Evolutionary conservation across 2,888 invertebrate species (phyloP), one percentile per base, ranked within the genome.

Genomic region (Lasioglossum oenotherae): DNA sequence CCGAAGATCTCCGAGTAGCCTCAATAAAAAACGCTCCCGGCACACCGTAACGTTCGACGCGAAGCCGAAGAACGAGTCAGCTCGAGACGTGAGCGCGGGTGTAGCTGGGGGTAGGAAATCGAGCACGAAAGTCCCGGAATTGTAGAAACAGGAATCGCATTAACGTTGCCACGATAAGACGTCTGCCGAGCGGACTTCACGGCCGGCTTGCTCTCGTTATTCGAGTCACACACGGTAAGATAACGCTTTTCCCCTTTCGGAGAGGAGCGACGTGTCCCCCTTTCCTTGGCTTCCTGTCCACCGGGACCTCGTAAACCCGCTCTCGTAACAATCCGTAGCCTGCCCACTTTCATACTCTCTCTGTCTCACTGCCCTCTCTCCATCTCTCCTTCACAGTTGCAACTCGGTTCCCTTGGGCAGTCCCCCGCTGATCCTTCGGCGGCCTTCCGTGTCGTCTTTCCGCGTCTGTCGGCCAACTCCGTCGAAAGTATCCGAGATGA

Each of bases 181-280:
- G 87, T 87, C 86, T 72, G 81, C 77, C 77, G 81, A 82, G 79
- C 80, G 81, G 86, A 82, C 90, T 88, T 90, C 84, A 78, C 90
- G 89, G 78, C 78, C 84, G 87, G 85, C 89, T 89, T 76, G 87
- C 89, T 89, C 92, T 92, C 91, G 91, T 93, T 93, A 93, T 93
- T 93, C 93, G 84, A 93, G 93, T 93, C 93, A 93, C 93, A 93
- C 90, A 89, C 90, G 88, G 87, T 86, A 90, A 90, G 91, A 92
- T 92, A 91, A 89, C 91, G 88, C 89, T 90, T 91, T 89, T 88
- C 87, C 84, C 86, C 85, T 88, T 87, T 85, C 86, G 88, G 76
- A 80, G 88, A 91, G 88, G 82, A 90, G 87, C 86, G 87, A 92
- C 89, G 88, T 88, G 87, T 86, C 86, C 86, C 89, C 88, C 83